Percentiles rank a stretch among this genome's conserved stretches.
Conservation (phyloP, 92 coral and sea anemone genomes). For the Paramuricea clavata region DNA sequence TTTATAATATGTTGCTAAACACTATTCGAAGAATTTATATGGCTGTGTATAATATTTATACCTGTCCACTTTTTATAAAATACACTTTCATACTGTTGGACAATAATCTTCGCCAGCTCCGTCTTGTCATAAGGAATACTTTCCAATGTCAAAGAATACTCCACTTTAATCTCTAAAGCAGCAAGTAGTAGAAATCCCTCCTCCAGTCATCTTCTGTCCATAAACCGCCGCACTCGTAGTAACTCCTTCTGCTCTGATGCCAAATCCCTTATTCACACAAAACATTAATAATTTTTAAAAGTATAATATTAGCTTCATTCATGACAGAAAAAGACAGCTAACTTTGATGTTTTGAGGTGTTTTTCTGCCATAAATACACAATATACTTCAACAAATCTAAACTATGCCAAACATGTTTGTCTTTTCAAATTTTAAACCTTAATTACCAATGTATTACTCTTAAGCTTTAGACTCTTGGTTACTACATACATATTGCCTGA, state of each 20-base stretch:
- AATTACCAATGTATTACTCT: background rate
- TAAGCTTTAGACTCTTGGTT: no score
- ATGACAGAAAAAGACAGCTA: no score
- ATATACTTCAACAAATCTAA: no score
- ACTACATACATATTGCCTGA: no score
- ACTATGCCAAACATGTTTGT: no score
- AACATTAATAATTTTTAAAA: background rate
- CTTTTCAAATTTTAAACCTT: background rate
- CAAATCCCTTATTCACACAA: slow-evolving; percentile 42
- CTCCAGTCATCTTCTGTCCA: slow-evolving; percentile 75
- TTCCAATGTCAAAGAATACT: slow-evolving; percentile 31
- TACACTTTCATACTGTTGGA: slow-evolving; percentile 33
- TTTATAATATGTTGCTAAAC: no score
- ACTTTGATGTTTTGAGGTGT: no score
- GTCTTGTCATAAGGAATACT: slow-evolving; percentile 61
- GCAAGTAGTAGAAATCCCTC: slow-evolving; percentile 66
- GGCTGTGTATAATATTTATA: background rate
- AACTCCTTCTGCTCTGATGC: slow-evolving; percentile 39
- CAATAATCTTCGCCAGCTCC: slow-evolving; percentile 45
- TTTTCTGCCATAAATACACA: no score
- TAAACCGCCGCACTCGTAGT: slow-evolving; percentile 20
- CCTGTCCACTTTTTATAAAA: slow-evolving; percentile 70
- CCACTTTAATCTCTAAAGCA: slow-evolving; percentile 33
- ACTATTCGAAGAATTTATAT: background rate
- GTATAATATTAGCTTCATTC: background rate